Evolutionary conservation across 2,113 vertebrate genomes (phyloP).

Genomic region (Heterocephalus glaber): DNA sequence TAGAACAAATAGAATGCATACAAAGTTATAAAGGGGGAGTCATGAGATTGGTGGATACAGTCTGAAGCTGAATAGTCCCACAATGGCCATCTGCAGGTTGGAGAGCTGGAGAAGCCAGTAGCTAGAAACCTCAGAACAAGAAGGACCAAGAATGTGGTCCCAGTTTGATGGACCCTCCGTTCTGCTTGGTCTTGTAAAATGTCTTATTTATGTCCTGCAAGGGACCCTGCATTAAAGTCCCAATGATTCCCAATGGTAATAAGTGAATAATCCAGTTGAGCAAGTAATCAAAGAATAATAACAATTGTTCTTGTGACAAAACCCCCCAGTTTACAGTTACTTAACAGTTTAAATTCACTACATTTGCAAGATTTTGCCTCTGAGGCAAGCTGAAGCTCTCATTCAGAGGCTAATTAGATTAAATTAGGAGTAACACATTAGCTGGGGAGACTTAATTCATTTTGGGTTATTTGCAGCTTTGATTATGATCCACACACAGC

Average conservation of each 20-base stretch:
- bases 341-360: constrained; percentile 58
- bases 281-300: constrained; percentile 63
- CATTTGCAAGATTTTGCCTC: constrained; percentile 53
- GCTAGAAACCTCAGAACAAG: neutral
- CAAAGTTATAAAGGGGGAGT: neutral
- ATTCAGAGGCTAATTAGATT: constrained; percentile 52
- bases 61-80: neutral
- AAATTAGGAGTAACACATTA: constrained; percentile 44
- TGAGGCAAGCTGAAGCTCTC: constrained; percentile 13
- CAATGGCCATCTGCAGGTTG: too few relatives aligned
- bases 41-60: neutral
- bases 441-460: constrained; percentile 25
- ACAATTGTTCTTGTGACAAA: constrained; percentile 11
- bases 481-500: neutral
- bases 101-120: neutral
- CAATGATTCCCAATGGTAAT: neutral
- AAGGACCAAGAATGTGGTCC: neutral
- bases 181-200: neutral
- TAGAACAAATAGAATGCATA: neutral
- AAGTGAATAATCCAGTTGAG: constrained; percentile 26
- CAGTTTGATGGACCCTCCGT: neutral
- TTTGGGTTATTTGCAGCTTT: constrained; percentile 44
- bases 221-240: neutral
- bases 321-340: constrained; percentile 60
- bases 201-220: neutral